Percentiles rank a stretch among this genome's conserved stretches.
These are phyloP conservation scores for Coecobrya sp. DNA, from an alignment of 2,888 invertebrate genomes.

Conservation along the genomic window DNA sequence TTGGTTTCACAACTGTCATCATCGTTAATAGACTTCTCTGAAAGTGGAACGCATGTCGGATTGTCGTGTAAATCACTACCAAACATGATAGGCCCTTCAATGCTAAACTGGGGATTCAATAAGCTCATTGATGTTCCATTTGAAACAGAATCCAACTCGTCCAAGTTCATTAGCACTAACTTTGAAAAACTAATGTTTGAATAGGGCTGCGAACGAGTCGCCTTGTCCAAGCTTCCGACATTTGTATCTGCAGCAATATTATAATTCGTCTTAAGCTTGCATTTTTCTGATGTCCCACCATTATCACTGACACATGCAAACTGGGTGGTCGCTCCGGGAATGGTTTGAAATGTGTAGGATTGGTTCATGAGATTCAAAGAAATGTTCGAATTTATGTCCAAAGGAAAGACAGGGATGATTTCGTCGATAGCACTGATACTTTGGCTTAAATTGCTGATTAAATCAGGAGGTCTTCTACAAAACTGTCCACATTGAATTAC, in stretches of 20 bases:
- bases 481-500: slow-evolving; percentile 82
- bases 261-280: slow-evolving; percentile 44
- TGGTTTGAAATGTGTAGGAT: slow-evolving; percentile 39
- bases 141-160: background rate
- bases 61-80: slow-evolving; percentile 58
- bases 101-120: slow-evolving; percentile 44
- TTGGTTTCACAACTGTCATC: slow-evolving; percentile 63
- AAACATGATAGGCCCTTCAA: slow-evolving; percentile 63
- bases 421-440: background rate
- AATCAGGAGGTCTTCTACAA: slow-evolving; percentile 38
- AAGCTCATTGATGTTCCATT: slow-evolving; percentile 38
- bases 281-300: slow-evolving; percentile 46
- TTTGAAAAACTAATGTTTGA: slow-evolving; percentile 59
- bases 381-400: background rate
- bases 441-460: background rate
- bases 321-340: slow-evolving; percentile 16
- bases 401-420: slow-evolving; percentile 46
- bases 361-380: background rate
- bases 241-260: background rate
- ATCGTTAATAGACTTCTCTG: background rate
- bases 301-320: slow-evolving; percentile 32
- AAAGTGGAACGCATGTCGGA: slow-evolving; percentile 44
- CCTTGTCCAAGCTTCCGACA: background rate
- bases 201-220: background rate
- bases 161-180: background rate